These are phyloP conservation scores for Mastacembelus armatus DNA, from an alignment of 2,797 vertebrate genomes.

Conservation along the genomic window DNA sequence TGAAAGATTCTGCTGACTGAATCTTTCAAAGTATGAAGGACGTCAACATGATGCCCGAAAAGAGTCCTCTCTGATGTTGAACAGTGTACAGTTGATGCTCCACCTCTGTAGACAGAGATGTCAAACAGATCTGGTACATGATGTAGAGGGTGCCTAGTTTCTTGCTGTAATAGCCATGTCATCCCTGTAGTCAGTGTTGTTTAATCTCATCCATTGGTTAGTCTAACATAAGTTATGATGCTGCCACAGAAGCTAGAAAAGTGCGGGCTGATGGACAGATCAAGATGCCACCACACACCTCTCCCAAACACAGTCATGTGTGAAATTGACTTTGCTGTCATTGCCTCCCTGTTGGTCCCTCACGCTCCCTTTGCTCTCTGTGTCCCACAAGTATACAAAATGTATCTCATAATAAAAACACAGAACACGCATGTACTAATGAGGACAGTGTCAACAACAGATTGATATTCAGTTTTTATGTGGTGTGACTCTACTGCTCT, in stretches of 20 bases:
- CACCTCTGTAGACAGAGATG: conserved; percentile 36
- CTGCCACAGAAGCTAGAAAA: conserved; percentile 21
- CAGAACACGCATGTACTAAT: conserved; percentile 40
- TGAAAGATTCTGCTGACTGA: conserved; percentile 38
- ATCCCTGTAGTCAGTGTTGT: conserved; percentile 40
- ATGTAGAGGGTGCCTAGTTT: conserved; percentile 33
- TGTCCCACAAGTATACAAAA: conserved; percentile 36
- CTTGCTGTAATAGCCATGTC: conserved; percentile 54
- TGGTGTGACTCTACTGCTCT: conserved; percentile 31
- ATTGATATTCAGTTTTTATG: conserved; percentile 53
- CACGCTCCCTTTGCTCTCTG: conserved; percentile 5
- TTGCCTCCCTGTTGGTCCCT: conserved; percentile 49
- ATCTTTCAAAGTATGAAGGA: conserved; percentile 47
- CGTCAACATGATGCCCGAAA: conserved; percentile 22
- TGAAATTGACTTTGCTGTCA: conserved; percentile 81
- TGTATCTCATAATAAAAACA: conserved; percentile 41
- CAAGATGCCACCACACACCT: conserved; percentile 65
- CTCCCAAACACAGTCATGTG: conserved; percentile 66
- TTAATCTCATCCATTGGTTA: conserved; percentile 40
- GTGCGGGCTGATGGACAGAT: conserved; percentile 66
- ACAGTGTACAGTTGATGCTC: no score
- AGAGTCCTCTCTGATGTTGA: conserved; percentile 32
- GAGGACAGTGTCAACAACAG: conserved; percentile 59
- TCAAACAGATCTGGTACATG: conserved; percentile 20
- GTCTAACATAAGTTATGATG: conserved; percentile 58